phyloP scores from a whole-genome alignment of 2,797 vertebrate genomes.

The Channa striata region DNA sequence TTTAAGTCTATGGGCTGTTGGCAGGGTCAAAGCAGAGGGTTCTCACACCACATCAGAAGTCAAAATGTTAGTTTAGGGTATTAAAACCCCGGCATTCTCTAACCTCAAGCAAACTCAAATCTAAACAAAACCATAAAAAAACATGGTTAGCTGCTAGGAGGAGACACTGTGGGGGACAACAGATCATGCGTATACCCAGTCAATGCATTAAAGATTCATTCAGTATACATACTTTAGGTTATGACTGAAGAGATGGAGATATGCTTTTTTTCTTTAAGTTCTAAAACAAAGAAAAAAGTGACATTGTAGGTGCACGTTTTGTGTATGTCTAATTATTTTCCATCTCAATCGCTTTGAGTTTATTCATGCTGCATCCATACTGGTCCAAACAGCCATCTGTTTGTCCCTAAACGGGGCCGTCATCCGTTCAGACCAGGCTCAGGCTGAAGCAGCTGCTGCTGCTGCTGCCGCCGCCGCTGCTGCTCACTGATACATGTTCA shows the following conservation, averaged over 20 bases:
- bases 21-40: too few relatives aligned
- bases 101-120: not conserved
- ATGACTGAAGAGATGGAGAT: too few relatives aligned
- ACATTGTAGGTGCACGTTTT: not conserved
- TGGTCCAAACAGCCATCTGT: slow-evolving; percentile 13
- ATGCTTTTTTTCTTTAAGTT: too few relatives aligned
- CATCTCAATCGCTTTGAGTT: too few relatives aligned
- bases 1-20: too few relatives aligned
- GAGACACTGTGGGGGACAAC: too few relatives aligned
- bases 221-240: not conserved
- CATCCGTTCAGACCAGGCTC: slow-evolving; percentile 12
- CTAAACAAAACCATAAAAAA: not conserved
- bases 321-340: slow-evolving; percentile 6
- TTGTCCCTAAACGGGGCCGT: slow-evolving; percentile 7
- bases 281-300: not conserved
- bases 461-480: slow-evolving; percentile 39
- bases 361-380: not conserved
- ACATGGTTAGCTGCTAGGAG: not conserved
- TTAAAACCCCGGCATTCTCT: not conserved
- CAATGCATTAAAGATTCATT: not conserved
- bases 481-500: slow-evolving; percentile 63
- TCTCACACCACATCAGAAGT: not conserved
- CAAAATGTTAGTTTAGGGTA: not conserved
- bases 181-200: not conserved
- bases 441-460: slow-evolving; percentile 10